These are phyloP conservation scores for Belonocnema kinseyi DNA, from an alignment of 1,140 invertebrate genomes.

Conservation along the genomic window DNA sequence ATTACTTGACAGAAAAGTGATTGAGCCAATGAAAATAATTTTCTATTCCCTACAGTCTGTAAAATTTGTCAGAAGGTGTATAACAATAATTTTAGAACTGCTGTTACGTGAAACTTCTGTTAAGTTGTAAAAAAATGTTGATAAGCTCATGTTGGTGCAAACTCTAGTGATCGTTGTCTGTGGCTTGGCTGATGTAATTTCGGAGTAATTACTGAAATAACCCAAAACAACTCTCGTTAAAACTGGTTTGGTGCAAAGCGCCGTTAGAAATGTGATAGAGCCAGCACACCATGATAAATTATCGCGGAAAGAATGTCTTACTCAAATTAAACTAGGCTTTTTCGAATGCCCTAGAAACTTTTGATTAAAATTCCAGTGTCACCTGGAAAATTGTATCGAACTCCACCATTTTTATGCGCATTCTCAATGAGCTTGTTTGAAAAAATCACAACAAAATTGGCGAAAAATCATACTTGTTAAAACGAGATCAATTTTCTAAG, in stretches of 20 bases:
- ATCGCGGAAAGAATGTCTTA: not conserved
- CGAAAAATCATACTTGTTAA: too few species aligned
- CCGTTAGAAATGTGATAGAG: conserved; percentile 24
- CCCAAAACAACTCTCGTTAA: conserved; percentile 70
- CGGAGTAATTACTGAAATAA: conserved; percentile 71
- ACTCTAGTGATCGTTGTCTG: conserved; percentile 52
- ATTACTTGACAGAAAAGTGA: too few species aligned
- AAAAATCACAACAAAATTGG: too few species aligned
- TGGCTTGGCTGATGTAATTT: conserved; percentile 64
- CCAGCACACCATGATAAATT: not conserved
- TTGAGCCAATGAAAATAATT: not conserved
- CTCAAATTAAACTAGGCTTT: not conserved
- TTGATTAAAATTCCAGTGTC: too few species aligned
- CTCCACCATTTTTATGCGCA: too few species aligned
- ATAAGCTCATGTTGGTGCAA: conserved; percentile 49
- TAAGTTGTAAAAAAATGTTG: conserved; percentile 56
- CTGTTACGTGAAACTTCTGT: not conserved
- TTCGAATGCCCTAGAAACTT: too few species aligned
- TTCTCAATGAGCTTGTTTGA: too few species aligned
- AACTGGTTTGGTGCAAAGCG: conserved; percentile 52
- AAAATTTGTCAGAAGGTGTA: not conserved
- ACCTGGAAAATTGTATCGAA: too few species aligned
- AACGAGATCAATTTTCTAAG: too few species aligned
- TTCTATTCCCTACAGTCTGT: not conserved
- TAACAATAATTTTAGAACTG: not conserved